Base-by-base conservation (phyloP, 2,888 invertebrate species). In the Scotopteryx bipunctaria region DNA sequence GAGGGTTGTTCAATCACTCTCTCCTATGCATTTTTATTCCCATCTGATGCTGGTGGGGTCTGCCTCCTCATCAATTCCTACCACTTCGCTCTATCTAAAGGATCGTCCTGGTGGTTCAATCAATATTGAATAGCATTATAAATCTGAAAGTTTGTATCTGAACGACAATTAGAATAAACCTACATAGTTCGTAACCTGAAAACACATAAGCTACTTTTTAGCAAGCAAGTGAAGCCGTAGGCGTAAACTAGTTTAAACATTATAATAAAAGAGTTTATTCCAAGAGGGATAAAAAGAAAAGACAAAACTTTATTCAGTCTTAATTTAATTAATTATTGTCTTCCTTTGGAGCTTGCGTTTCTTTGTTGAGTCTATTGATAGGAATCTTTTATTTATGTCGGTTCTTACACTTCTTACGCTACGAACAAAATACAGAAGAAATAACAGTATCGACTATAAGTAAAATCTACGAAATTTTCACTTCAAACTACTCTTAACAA, bases 261-360 rank as follows among this genome's bases (percentile, higher is more conserved):
- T 32, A 49, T 69, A 72, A 62, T 59, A 41, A 59, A 64, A 59
- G 65, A 71, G 63, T 71, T 58, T 60, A 59, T 65, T 54, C 55
- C 55, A 62, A 66, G 60, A 55, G 51, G 64, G 69, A 73, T 72
- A 67, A 78, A 71, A 78, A 76, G 69, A 71, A 72, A 69, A 71
- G 75, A 73, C 74, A 70, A 66, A 72, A 78, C 71, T 79, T 78
- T 71, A 76, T 75, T 70, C 77, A 63, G 67, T 66, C 71, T 78
- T 81, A 77, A 81, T 81, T 78, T 73, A 80, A 79, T 79, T 80
- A 80, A 77, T 81, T 76, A 71, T 67, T 71, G 71, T 71, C 72
- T 66, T 66, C 67, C 63, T 59, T 64, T 58, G 53, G 55, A 55
- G 56, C 59, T 55, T 55, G 51, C 55, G 44, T 61, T 58, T 59